Evolutionary conservation across 1,140 invertebrate species (phyloP).

Genomic region (Armadillidium nasatum): DNA sequence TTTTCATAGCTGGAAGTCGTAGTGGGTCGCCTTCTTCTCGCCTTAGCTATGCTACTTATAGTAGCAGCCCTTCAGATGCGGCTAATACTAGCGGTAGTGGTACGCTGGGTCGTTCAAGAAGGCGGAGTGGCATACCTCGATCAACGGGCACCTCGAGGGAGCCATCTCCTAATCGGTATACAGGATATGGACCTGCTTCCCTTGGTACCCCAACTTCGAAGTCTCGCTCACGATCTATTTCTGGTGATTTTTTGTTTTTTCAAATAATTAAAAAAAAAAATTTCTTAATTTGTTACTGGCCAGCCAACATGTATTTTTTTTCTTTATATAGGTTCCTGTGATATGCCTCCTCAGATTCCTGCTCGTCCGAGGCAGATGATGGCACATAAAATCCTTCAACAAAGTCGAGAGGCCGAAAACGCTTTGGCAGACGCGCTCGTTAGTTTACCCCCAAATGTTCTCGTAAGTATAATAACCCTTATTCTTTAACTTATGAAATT

Average conservation of each 20-base stretch:
- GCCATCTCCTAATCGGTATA: constrained; percentile 50
- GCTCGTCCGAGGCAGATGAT: constrained; percentile 58
- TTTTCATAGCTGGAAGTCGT: constrained; percentile 65
- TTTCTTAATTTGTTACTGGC: background rate
- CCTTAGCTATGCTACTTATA: constrained; percentile 64
- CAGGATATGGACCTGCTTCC: constrained; percentile 24
- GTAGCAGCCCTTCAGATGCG: constrained; percentile 48
- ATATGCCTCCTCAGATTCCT: constrained; percentile 44
- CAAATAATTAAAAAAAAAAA: no score
- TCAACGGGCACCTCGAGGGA: constrained; percentile 59
- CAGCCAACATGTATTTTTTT: background rate
- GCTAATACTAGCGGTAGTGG: constrained; percentile 44
- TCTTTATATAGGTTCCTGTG: constrained; percentile 29
- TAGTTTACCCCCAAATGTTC: constrained; percentile 46
- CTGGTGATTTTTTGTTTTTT: constrained; percentile 32
- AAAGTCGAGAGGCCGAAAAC: constrained; percentile 81
- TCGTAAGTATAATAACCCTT: background rate
- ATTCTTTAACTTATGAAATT: background rate
- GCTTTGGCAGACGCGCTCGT: constrained; percentile 71
- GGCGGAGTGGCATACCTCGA: constrained; percentile 63
- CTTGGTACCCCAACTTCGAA: constrained; percentile 27
- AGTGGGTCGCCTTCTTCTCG: constrained; percentile 82
- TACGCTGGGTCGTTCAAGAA: constrained; percentile 45
- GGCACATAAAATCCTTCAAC: constrained; percentile 76
- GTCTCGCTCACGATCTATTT: constrained; percentile 38